These are phyloP conservation scores for Drosophila ercepeae DNA, from an alignment of 1,140 invertebrate genomes.

Conservation along the genomic window DNA sequence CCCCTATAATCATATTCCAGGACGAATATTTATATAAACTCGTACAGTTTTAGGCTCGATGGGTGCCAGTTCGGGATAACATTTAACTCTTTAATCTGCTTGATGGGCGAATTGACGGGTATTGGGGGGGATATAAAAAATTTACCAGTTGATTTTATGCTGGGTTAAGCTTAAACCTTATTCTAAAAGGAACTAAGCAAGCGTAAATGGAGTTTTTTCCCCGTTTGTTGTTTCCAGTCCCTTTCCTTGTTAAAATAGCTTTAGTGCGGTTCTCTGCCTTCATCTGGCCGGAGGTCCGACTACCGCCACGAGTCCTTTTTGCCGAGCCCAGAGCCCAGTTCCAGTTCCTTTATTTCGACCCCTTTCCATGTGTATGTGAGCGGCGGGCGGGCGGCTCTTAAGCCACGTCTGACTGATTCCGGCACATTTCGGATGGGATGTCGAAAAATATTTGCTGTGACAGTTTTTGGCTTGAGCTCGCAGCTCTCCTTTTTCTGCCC, in stretches of 20 bases:
- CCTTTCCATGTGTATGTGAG: constrained; percentile 28
- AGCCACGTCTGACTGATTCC: constrained; percentile 70
- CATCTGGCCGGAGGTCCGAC: constrained; percentile 27
- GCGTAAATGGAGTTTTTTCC: constrained; percentile 74
- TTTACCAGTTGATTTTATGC: constrained; percentile 83
- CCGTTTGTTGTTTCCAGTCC: constrained; percentile 58
- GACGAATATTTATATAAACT: constrained; percentile 3
- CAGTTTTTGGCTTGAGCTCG: constrained; percentile 52
- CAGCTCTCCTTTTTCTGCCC: constrained; percentile 14
- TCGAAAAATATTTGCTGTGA: constrained; percentile 71
- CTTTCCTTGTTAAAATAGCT: constrained; percentile 81
- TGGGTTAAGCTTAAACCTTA: constrained; percentile 83
- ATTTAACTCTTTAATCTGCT: constrained; percentile 77
- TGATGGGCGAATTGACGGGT: constrained; percentile 29
- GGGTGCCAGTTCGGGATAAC: constrained; percentile 43
- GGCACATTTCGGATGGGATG: constrained; percentile 55
- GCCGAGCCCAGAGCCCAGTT: too few relatives aligned
- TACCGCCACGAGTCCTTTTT: constrained; percentile 45
- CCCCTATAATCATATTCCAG: constrained; percentile 55
- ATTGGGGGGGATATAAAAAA: constrained; percentile 68
- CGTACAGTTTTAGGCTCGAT: constrained; percentile 55
- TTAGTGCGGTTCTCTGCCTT: constrained; percentile 57
- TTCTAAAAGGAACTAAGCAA: constrained; percentile 82
- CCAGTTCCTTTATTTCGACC: constrained; percentile 1
- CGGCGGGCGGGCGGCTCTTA: constrained; percentile 44